These are phyloP conservation scores for Mesocricetus auratus DNA, from an alignment of 2,113 vertebrate species.

Conservation along the genomic window DNA sequence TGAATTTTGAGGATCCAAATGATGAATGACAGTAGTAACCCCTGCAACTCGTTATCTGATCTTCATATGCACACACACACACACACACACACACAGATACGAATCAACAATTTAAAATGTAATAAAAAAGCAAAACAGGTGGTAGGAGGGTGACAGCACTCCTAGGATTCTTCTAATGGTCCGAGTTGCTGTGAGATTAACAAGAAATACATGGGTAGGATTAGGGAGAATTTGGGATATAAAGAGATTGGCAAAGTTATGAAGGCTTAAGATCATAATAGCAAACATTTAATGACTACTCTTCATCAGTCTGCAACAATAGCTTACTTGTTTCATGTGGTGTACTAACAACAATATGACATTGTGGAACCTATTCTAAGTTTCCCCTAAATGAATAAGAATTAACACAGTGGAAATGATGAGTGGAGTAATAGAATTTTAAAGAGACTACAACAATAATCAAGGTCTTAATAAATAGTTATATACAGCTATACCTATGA, in stretches of 20 bases:
- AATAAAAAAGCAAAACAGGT: neutral
- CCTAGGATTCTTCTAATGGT: too few species aligned
- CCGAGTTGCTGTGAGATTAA: neutral
- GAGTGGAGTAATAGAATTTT: neutral
- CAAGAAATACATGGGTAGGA: neutral
- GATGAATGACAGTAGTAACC: too few species aligned
- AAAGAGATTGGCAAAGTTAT: neutral
- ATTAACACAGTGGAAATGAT: neutral
- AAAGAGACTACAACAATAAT: neutral
- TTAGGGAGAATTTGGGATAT: neutral
- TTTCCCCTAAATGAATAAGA: neutral
- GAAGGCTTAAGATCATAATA: neutral
- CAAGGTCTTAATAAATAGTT: neutral
- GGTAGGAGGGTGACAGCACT: rapidly evolving
- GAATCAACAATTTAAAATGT: neutral
- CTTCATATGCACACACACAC: neutral
- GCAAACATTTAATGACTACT: neutral
- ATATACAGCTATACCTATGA: neutral
- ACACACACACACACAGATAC: too few species aligned
- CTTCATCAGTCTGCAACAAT: rapidly evolving
- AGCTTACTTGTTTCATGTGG: neutral
- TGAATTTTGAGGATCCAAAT: neutral
- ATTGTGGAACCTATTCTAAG: neutral
- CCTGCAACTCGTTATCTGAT: neutral
- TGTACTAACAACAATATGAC: neutral